Base-by-base conservation (phyloP, 2,888 invertebrate species). In the Tenthredo scrophulariae region DNA sequence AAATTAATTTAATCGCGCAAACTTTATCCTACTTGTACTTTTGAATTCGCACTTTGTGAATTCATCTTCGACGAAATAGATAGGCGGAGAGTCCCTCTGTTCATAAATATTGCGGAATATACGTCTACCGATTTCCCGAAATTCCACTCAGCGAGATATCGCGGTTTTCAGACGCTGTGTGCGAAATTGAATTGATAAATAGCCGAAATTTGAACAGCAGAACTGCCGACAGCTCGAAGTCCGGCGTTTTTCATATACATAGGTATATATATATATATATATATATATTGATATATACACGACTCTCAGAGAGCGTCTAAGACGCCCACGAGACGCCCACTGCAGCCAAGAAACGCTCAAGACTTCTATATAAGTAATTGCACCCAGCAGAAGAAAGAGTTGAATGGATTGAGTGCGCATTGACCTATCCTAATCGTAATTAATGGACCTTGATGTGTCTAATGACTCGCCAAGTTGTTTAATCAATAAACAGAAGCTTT, bases 121-220 rank as follows among this genome's bases (percentile, higher is more conserved):
- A 18, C 6, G 50, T 50, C 18, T n/a, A 22, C 9, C 62, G 62
- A 62, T 62, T 62, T 62, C 9, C 26, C 26, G 1, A 62, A 26
- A 9, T 10, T 62, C 4, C 62, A 26, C 26, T 62, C 62, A 10
- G 10, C 9, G 10, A 9, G 4, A 26, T 13, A 26, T 9, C 62
- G 62, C 26, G 26, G 33, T 67, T 18, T 67, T 6, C 1, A 18
- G 7, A 67, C 6, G 18, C 18, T 33, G 33, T 13, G n/a, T 22
- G 40, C 74, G 4, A 40, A 22, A 74, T 15, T 43, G 40, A 43
- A 74, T 87, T 88, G 89, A 91, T 88, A 89, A 91, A 90, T 88
- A 88, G 88, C 86, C 67, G 87, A 88, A 89, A 90, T 90, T 90
- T 90, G 90, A 89, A 87, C 87, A 87, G 84, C 88, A 87, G 87